Conservation (phyloP, 1,140 invertebrate species). For the Sminthurinus signatus region DNA sequence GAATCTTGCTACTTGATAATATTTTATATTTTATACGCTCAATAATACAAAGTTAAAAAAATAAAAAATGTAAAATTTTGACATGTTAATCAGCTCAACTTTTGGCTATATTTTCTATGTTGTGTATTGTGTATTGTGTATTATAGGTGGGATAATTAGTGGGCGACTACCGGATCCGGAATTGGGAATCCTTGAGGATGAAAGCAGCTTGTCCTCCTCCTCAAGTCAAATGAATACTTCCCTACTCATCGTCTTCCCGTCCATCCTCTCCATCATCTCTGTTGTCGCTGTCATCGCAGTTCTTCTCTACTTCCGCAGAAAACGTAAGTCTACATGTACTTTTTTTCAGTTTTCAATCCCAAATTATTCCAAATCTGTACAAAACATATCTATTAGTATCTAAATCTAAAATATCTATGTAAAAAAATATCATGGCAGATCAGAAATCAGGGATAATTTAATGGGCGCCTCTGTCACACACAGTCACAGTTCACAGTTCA, state of each 20-base stretch:
- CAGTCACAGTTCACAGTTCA: too few species aligned
- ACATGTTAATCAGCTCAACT: neutral
- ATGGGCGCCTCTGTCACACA: too few species aligned
- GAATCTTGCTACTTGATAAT: neutral
- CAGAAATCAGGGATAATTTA: too few species aligned
- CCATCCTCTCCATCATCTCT: conserved; percentile 28
- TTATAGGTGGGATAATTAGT: neutral
- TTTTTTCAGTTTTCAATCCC: too few species aligned
- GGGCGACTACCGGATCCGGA: neutral
- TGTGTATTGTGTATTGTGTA: neutral
- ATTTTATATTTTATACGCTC: neutral
- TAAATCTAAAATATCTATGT: too few species aligned
- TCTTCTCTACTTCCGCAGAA: conserved; percentile 29
- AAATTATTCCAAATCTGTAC: too few species aligned
- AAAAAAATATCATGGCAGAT: too few species aligned
- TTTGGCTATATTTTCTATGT: neutral
- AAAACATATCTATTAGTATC: too few species aligned
- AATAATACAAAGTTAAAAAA: too few species aligned
- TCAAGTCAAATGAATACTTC: conserved; percentile 26
- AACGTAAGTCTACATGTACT: too few species aligned
- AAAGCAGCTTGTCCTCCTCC: conserved; percentile 7
- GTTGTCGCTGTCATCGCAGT: conserved; percentile 31
- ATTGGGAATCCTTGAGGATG: conserved; percentile 6
- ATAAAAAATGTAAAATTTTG: neutral
- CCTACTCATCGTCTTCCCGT: conserved; percentile 34